A percentile compares a stretch with the other conserved stretches of the same genome.
Conservation (phyloP, 2,888 invertebrate species). For the Xylocampa areola region DNA sequence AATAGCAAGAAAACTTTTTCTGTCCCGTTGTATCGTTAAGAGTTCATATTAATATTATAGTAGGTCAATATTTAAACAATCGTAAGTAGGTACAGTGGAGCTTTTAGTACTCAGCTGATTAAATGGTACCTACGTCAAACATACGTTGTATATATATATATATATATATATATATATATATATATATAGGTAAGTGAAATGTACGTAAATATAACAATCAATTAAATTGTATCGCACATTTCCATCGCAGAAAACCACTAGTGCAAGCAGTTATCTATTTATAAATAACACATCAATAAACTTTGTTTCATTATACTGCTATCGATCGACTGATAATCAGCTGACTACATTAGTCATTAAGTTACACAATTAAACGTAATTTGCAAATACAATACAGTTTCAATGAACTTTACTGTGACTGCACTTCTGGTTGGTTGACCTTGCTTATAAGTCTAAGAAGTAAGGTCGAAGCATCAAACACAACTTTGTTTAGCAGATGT, state of each 20-base stretch:
- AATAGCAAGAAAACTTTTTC: too few relatives aligned
- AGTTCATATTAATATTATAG: too few relatives aligned
- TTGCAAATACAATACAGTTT: conserved; percentile 13
- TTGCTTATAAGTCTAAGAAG: conserved; percentile 3
- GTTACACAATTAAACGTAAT: conserved; percentile 15
- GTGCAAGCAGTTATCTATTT: too few relatives aligned
- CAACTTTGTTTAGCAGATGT: background rate
- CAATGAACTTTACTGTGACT: conserved; percentile 37
- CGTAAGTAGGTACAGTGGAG: too few relatives aligned
- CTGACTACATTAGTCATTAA: conserved; percentile 34
- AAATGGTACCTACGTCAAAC: too few relatives aligned
- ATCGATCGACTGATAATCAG: conserved; percentile 27
- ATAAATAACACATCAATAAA: background rate
- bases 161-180: too few relatives aligned
- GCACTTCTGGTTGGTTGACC: conserved; percentile 17
- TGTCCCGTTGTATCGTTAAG: too few relatives aligned
- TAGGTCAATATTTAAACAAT: too few relatives aligned
- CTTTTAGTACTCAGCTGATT: too few relatives aligned
- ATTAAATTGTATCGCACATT: background rate
- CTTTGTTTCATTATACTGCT: conserved; percentile 5
- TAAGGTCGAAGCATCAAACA: conserved; percentile 2
- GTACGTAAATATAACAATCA: too few relatives aligned
- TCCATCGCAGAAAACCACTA: background rate
- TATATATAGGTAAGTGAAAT: too few relatives aligned
- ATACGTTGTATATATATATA: too few relatives aligned